Percentiles rank a stretch among this genome's conserved stretches.
Evolutionary conservation across 2,797 vertebrate genomes (phyloP).

Genomic region (Coregonus ussuriensis): DNA sequence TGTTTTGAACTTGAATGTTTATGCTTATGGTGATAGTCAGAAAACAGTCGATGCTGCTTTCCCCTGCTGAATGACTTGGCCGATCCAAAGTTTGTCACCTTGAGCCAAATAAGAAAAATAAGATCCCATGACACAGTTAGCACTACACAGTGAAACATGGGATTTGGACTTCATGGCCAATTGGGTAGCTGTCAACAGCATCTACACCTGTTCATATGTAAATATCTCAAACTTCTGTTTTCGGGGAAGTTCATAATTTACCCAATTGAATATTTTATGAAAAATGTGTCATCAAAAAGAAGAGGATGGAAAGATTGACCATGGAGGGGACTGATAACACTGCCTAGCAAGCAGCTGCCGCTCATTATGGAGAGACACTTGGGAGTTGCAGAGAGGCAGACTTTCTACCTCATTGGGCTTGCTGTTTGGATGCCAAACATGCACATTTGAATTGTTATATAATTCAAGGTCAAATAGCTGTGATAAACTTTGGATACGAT

Average conservation of each 20-base stretch:
- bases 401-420: constrained; percentile 29
- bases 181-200: constrained; percentile 14
- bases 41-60: background rate
- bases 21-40: background rate
- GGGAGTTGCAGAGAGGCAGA: constrained; percentile 15
- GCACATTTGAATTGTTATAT: constrained; percentile 27
- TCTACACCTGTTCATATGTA: constrained; percentile 16
- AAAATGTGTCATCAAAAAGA: background rate
- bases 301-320: constrained; percentile 3
- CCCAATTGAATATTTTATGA: background rate
- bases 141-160: constrained; percentile 12
- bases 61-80: constrained; percentile 1
- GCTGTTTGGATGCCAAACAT: constrained; percentile 21
- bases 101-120: constrained; percentile 23
- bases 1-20: constrained; percentile 18
- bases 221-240: constrained; percentile 3
- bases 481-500: constrained; percentile 34
- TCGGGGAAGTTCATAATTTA: background rate
- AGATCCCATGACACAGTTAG: constrained; percentile 11
- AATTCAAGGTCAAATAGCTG: constrained; percentile 32
- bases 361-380: constrained; percentile 13
- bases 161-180: constrained; percentile 3
- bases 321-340: background rate
- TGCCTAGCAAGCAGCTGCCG: constrained; percentile 32
- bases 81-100: constrained; percentile 20